These are phyloP conservation scores for Hippocampus comes DNA, from an alignment of 2,113 vertebrate species.

Conservation along the genomic window DNA sequence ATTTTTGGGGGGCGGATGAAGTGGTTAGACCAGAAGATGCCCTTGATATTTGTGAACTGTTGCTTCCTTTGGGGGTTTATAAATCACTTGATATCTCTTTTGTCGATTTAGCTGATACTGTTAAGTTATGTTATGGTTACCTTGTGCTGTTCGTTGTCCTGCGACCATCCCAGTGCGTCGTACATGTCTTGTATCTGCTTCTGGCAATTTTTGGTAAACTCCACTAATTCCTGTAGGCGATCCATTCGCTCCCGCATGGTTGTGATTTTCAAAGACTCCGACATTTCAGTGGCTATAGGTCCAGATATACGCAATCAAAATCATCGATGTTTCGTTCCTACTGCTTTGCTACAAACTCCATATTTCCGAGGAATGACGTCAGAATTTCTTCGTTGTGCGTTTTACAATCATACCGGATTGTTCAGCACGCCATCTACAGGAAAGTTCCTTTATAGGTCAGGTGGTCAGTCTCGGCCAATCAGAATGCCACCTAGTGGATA, in stretches of 20 bases:
- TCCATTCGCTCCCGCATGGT: conserved; percentile 39
- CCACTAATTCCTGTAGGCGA: conserved; percentile 55
- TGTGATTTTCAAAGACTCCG: background rate
- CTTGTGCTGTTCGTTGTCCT: conserved; percentile 13
- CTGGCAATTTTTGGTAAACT: conserved; percentile 67
- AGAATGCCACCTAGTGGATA: background rate
- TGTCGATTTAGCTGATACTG: background rate
- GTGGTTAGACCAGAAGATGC: too few species aligned
- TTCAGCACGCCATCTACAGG: background rate
- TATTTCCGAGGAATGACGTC: conserved; percentile 25
- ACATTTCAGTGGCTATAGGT: conserved; percentile 16
- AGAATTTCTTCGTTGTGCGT: background rate
- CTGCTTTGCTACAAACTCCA: background rate
- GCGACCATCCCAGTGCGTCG: conserved; percentile 64
- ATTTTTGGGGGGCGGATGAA: too few species aligned
- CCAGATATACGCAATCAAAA: background rate
- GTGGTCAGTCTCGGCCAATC: conserved; percentile 9
- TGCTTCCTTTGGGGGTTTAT: background rate
- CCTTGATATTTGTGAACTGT: too few species aligned
- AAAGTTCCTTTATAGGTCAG: background rate
- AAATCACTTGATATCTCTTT: background rate
- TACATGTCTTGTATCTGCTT: conserved; percentile 58
- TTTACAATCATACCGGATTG: background rate
- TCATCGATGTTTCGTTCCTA: accelerated
- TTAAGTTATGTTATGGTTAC: background rate